These are phyloP conservation scores for Mycetomoellerius zeteki DNA, from an alignment of 1,140 invertebrate genomes.

Conservation along the genomic window DNA sequence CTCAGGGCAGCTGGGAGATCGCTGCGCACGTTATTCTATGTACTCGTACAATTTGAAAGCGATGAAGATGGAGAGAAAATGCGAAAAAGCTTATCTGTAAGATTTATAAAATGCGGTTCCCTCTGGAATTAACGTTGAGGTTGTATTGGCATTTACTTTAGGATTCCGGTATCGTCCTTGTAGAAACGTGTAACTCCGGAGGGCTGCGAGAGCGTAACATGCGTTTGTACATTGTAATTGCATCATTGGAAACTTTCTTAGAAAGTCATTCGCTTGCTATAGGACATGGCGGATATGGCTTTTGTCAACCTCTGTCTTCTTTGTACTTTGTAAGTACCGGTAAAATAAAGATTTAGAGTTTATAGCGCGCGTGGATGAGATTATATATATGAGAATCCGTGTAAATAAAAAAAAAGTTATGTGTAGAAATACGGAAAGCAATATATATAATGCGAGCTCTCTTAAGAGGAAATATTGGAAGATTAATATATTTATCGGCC, in stretches of 20 bases:
- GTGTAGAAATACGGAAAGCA: conserved; percentile 51
- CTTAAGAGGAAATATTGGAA: conserved; percentile 48
- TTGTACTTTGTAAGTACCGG: conserved; percentile 58
- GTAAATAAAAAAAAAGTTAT: conserved; percentile 52
- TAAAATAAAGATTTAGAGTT: conserved; percentile 51
- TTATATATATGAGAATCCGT: conserved; percentile 44
- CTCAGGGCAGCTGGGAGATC: conserved; percentile 73
- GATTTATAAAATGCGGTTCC: conserved; percentile 19
- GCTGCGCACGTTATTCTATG: conserved; percentile 67
- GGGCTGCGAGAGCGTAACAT: conserved; percentile 13
- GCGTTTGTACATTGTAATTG: conserved; percentile 56
- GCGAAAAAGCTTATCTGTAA: conserved; percentile 50
- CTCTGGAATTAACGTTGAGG: conserved; percentile 19
- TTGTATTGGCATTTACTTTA: neutral
- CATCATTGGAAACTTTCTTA: conserved; percentile 60
- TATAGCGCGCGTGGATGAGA: conserved; percentile 52
- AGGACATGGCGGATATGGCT: conserved; percentile 46
- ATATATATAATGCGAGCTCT: conserved; percentile 53
- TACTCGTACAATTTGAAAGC: conserved; percentile 56
- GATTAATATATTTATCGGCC: conserved; percentile 53
- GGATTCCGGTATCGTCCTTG: conserved; percentile 54
- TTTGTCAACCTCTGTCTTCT: conserved; percentile 62
- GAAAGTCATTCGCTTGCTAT: conserved; percentile 62
- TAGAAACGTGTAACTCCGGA: conserved; percentile 37
- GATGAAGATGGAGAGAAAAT: conserved; percentile 34